A percentile compares a stretch with the other conserved stretches of the same genome.
Conservation (phyloP, 2,113 vertebrate genomes). For the Actenoides lindsayi region DNA sequence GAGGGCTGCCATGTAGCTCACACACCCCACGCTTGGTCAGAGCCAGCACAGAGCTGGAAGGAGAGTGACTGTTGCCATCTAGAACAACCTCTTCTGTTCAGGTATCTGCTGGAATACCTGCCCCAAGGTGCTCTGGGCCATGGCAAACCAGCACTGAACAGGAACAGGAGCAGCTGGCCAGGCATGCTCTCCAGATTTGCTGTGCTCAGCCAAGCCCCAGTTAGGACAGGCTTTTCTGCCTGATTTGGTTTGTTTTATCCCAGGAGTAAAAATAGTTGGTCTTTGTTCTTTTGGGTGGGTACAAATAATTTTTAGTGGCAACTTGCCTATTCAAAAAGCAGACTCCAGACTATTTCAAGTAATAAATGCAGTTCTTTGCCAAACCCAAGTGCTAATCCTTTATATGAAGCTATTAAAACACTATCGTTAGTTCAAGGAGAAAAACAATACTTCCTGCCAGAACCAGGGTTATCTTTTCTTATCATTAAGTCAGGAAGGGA, state of each 20-base stretch:
- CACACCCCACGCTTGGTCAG: fast-evolving
- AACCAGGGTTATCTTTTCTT: conserved; percentile 9
- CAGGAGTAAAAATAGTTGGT: conserved; percentile 32
- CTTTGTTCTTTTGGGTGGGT: conserved; percentile 43
- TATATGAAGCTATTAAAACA: conserved; percentile 24
- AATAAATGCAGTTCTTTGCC: conserved; percentile 18
- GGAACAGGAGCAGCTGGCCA: background rate
- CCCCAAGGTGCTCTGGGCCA: background rate
- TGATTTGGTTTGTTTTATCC: background rate
- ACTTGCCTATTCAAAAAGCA: background rate
- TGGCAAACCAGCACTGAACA: background rate
- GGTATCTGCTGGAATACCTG: too few species aligned
- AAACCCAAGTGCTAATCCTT: conserved; percentile 3
- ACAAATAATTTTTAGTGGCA: conserved; percentile 28
- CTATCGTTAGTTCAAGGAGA: conserved; percentile 1
- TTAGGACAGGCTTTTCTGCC: background rate
- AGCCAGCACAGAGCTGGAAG: background rate
- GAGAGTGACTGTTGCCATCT: background rate
- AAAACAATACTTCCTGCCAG: conserved; percentile 5
- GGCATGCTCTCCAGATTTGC: fast-evolving
- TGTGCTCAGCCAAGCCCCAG: too few species aligned
- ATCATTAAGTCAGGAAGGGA: background rate
- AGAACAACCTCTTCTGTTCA: background rate
- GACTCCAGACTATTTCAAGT: conserved; percentile 42
- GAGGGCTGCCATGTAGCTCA: background rate